A percentile compares a stretch with the other conserved stretches of the same genome.
Conservation (phyloP, 1,140 invertebrate species). For the Hycleus phaleratus region DNA sequence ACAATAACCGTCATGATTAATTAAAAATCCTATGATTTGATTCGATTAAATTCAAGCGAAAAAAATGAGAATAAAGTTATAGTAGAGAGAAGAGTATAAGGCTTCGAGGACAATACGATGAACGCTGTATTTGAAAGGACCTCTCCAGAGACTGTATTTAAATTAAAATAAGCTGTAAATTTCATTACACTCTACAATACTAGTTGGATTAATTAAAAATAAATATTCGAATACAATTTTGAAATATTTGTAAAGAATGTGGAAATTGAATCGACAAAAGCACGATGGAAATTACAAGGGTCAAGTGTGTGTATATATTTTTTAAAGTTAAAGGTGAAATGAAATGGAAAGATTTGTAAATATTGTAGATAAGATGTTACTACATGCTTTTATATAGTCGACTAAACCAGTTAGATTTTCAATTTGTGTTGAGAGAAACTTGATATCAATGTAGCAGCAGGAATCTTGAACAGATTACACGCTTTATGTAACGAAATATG, state of each 20-base stretch:
- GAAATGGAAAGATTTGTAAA: constrained; percentile 26
- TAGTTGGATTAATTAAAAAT: not conserved
- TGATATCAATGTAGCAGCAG: constrained; percentile 18
- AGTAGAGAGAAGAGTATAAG: not conserved
- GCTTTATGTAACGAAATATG: constrained; percentile 16
- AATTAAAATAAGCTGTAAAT: no score
- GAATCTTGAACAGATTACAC: constrained; percentile 15
- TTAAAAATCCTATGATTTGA: no score
- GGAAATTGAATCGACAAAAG: not conserved
- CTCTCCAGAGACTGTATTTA: not conserved
- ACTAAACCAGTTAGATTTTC: constrained; percentile 29
- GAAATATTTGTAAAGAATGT: not conserved
- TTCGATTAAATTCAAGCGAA: no score
- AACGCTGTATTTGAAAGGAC: constrained; percentile 1
- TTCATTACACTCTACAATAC: not conserved
- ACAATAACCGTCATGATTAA: no score
- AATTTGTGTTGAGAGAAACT: constrained; percentile 28
- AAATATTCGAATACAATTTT: not conserved
- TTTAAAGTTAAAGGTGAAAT: constrained; percentile 17
- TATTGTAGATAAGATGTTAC: constrained; percentile 27
- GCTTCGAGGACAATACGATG: not conserved
- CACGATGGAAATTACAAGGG: not conserved
- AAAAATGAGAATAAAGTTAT: not conserved
- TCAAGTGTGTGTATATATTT: constrained; percentile 13
- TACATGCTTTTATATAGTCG: constrained; percentile 25